Percentiles rank a stretch among this genome's conserved stretches.
phyloP scores from a whole-genome alignment of 1,140 invertebrate genomes.

The Tetragnatha versicolor region DNA sequence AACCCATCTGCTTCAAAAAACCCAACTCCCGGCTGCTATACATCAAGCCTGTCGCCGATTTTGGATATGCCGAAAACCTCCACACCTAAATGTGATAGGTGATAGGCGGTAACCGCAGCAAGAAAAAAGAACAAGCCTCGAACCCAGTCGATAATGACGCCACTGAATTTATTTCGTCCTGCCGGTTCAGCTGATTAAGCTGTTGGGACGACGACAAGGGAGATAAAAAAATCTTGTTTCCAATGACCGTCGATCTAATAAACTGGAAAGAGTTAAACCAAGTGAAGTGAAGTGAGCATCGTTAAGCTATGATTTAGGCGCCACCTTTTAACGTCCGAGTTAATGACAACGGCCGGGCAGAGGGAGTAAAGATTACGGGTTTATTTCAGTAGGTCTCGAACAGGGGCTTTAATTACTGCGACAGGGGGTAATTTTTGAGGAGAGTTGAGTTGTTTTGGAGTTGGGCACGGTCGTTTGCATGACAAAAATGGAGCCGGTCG shows the following conservation, averaged over 20 bases:
- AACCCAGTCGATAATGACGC: conserved; percentile 19
- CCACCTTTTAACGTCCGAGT: conserved; percentile 36
- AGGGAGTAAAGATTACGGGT: neutral
- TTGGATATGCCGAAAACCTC: too few relatives aligned
- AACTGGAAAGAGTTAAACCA: conserved; percentile 40
- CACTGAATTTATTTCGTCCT: conserved; percentile 30
- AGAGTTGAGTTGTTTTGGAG: neutral
- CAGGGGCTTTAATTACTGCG: conserved; percentile 7
- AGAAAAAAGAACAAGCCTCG: neutral
- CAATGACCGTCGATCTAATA: conserved; percentile 30
- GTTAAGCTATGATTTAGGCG: conserved; percentile 40
- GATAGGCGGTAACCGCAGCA: conserved; percentile 15
- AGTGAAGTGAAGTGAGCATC: conserved; percentile 11
- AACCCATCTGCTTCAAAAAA: too few relatives aligned
- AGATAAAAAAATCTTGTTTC: conserved; percentile 8
- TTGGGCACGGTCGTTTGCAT: conserved; percentile 30
- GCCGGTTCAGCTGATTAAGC: conserved; percentile 22
- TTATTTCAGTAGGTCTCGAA: neutral
- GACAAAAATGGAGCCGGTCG: conserved; percentile 26
- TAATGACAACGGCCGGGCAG: conserved; percentile 8
- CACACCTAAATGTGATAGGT: neutral
- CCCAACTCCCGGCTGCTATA: too few relatives aligned
- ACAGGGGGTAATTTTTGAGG: conserved; percentile 12
- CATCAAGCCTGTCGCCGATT: too few relatives aligned
- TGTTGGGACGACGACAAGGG: neutral